Base-by-base conservation (phyloP, 2,888 invertebrate species). In the Drosophila kambysellisi region DNA sequence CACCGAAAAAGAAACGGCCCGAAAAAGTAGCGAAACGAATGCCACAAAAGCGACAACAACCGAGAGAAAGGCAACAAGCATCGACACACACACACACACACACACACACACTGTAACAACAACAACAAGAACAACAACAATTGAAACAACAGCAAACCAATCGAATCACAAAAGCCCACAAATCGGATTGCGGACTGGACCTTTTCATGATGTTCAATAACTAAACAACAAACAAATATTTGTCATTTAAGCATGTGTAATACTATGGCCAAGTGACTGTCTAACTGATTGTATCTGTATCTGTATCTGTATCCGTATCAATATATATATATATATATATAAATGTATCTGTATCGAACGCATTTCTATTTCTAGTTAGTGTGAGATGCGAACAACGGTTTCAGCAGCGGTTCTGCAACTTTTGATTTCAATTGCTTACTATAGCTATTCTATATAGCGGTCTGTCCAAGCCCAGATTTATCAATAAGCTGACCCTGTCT, bases 11-110 rank as follows among this genome's bases (percentile, higher is more conserved):
- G 81, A 81, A 85, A 85, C 79, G 79, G 85, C 50, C 72, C 71
- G 81, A 85, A 88, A 85, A 79, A 85, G 85, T 88, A 85, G 88
- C 88, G 81, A 85, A 88, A 74, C 85, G 85, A 85, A 85, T 82
- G 73, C 43, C 58, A 87, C 85, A 85, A 87, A 84, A 77, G 70
- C 64, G 61, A 72, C 81, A 57, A 68, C 50, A 76, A 54, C 60
- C 66, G 64, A 85, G 88, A 82, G 85, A 88, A 85, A 88, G 88
- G 85, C 83, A 79, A 81, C 66, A 79, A 56, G 41, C 70, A 63
- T 17, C 59, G 33, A 63, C 46, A 59, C 43, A 69, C 57, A 64
- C 51, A 64, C 52, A 59, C 25, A 73, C 43, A 70, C 25, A 25
- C 25, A 2, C 25, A 57, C 30, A 64, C 33, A 61, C 61, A 37